Evolutionary conservation across 2,797 vertebrate species (phyloP).

Genomic region (Intellagama lesueurii): DNA sequence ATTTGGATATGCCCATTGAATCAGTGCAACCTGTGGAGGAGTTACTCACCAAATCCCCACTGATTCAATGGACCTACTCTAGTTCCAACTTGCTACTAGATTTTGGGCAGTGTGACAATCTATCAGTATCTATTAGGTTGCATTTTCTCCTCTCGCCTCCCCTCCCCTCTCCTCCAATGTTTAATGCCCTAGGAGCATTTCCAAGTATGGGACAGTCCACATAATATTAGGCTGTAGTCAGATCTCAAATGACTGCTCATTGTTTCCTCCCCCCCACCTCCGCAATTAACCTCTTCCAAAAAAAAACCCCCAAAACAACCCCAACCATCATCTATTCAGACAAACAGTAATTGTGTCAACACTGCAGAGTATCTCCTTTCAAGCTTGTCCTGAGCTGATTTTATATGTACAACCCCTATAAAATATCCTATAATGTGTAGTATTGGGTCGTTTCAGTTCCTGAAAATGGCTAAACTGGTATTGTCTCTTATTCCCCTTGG

Average conservation of each 20-base stretch:
- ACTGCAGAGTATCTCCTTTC: neutral
- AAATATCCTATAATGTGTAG: conserved; percentile 26
- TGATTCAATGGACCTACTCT: no score
- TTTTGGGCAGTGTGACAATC: neutral
- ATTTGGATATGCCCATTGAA: no score
- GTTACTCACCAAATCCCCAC: no score
- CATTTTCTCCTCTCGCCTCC: neutral
- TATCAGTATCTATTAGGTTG: neutral
- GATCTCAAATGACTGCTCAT: neutral
- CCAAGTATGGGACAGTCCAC: neutral
- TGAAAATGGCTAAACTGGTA: conserved; percentile 55
- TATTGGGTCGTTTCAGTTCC: conserved; percentile 65
- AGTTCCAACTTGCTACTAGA: no score
- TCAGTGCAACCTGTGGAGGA: no score
- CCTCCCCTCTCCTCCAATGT: neutral
- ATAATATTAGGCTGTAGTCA: neutral
- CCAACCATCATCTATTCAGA: neutral
- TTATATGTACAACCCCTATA: neutral
- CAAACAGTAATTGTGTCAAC: conserved; percentile 15
- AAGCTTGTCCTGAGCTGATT: conserved; percentile 18
- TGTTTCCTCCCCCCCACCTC: neutral
- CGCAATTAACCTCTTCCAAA: neutral
- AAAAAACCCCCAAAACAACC: neutral
- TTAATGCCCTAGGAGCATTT: neutral
- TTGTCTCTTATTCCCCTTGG: conserved; percentile 41